These are phyloP conservation scores for Enhydra lutris DNA, from an alignment of 2,113 vertebrate genomes.

Conservation along the genomic window DNA sequence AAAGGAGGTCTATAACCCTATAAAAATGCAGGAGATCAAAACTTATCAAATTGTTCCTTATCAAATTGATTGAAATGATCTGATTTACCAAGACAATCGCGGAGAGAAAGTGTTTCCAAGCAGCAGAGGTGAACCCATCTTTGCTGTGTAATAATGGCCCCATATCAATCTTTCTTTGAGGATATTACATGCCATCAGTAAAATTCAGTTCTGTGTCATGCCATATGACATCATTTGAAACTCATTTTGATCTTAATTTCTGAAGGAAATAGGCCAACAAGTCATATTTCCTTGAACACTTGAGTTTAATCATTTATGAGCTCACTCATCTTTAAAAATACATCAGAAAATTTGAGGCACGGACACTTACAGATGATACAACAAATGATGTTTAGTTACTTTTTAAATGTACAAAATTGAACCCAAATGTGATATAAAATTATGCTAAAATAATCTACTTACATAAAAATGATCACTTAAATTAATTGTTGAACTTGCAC, in stretches of 20 bases:
- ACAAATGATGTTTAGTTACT: background rate
- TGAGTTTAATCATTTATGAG: background rate
- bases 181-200: background rate
- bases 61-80: background rate
- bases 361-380: background rate
- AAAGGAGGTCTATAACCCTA: background rate
- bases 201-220: background rate
- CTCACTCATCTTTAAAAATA: background rate
- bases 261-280: background rate
- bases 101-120: accelerated
- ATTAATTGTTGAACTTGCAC: background rate
- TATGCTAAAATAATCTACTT: background rate
- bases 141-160: too few species aligned
- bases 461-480: background rate
- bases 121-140: accelerated
- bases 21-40: background rate
- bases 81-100: background rate
- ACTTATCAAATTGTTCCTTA: background rate
- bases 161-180: background rate
- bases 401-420: background rate
- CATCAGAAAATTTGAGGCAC: background rate
- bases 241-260: background rate
- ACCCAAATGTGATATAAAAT: background rate
- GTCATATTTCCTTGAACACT: background rate
- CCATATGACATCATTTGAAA: background rate